These are phyloP conservation scores for Cheilosia grossa DNA, from an alignment of 2,888 invertebrate genomes.

Conservation along the genomic window DNA sequence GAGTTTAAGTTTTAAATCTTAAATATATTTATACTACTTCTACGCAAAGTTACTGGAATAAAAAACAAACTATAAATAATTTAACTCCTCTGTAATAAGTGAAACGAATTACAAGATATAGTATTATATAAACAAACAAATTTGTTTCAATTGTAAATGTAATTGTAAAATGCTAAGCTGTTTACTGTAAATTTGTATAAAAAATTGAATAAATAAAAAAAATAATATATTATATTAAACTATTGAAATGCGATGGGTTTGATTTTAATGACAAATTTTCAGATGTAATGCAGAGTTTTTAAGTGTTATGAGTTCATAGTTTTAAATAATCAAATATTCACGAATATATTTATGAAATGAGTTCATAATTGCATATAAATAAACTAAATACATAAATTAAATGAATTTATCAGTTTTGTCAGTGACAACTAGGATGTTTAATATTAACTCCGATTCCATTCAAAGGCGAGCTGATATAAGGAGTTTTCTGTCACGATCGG, in stretches of 20 bases:
- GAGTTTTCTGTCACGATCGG: no score
- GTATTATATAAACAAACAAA: constrained; percentile 32
- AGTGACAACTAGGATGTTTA: no score
- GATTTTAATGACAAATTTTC: background rate
- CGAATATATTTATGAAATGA: no score
- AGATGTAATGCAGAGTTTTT: background rate
- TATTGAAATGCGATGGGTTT: background rate
- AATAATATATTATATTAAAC: constrained; percentile 39
- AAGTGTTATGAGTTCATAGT: background rate
- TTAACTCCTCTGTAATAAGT: constrained; percentile 35
- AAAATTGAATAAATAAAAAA: constrained; percentile 50
- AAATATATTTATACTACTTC: background rate
- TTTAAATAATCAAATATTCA: no score
- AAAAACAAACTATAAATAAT: constrained; percentile 8
- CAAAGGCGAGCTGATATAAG: no score
- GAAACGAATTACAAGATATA: constrained; percentile 62
- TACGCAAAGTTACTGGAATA: constrained; percentile 13
- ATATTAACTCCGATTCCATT: no score
- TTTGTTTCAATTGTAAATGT: constrained; percentile 61
- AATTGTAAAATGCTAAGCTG: constrained; percentile 62
- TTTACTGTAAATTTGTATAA: constrained; percentile 71
- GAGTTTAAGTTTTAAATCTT: background rate
- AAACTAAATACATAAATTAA: no score
- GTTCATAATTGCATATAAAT: no score
- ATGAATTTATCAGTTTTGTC: no score